These are phyloP conservation scores for Pseudococcus longispinus DNA, from an alignment of 2,888 invertebrate species.

Conservation along the genomic window DNA sequence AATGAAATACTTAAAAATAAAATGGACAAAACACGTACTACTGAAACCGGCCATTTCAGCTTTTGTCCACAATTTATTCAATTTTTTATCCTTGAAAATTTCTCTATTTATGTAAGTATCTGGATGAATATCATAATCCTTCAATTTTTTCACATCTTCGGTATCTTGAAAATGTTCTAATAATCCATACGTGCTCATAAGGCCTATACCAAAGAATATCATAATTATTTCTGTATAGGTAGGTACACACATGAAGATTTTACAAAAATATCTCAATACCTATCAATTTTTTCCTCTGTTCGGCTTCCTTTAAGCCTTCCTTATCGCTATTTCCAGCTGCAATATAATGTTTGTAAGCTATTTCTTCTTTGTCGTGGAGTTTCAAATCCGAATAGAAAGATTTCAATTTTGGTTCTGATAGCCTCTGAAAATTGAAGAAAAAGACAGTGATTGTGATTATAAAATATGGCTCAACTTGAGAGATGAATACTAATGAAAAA, in stretches of 20 bases:
- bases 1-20: background rate
- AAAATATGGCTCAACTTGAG: background rate
- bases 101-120: constrained; percentile 67
- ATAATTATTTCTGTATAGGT: background rate
- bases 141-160: constrained; percentile 67
- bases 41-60: constrained; percentile 88
- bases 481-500: background rate
- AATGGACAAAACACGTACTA: constrained; percentile 62
- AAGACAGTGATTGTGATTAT: background rate
- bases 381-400: constrained; percentile 87
- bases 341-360: constrained; percentile 80
- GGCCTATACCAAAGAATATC: constrained; percentile 63
- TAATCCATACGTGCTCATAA: constrained; percentile 82
- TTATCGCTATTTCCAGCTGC: constrained; percentile 83
- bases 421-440: constrained; percentile 67
- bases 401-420: constrained; percentile 83
- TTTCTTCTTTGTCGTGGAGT: constrained; percentile 91
- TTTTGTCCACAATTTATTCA: constrained; percentile 88
- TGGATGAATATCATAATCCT: constrained; percentile 60
- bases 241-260: background rate
- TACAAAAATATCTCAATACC: constrained; percentile 63
- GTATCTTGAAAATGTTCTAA: constrained; percentile 80
- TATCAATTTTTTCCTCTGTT: constrained; percentile 78
- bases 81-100: constrained; percentile 86
- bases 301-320: constrained; percentile 83